These are phyloP conservation scores for Drosophila gunungcola DNA, from an alignment of 1,140 invertebrate species.

Conservation along the genomic window DNA sequence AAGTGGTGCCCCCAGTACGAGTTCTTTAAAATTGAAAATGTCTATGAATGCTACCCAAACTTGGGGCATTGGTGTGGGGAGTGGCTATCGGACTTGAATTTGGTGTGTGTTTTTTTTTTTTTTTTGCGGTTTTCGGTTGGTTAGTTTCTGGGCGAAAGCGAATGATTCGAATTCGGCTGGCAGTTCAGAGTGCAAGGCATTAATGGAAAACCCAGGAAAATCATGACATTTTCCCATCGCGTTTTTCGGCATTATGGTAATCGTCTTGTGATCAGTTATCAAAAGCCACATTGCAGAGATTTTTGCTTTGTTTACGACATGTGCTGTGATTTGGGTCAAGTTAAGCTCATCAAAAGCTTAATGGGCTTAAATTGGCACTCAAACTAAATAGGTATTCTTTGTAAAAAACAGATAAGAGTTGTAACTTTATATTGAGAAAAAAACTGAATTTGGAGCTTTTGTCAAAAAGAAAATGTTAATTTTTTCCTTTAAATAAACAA, in stretches of 20 bases:
- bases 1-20: slow-evolving; percentile 48
- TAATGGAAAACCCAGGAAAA: slow-evolving; percentile 67
- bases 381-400: too few species aligned
- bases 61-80: slow-evolving; percentile 51
- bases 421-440: too few species aligned
- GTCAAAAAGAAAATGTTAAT: too few species aligned
- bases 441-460: too few species aligned
- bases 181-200: slow-evolving; percentile 76
- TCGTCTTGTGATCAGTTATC: slow-evolving; percentile 44
- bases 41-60: slow-evolving; percentile 56
- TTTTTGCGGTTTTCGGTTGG: slow-evolving; percentile 6
- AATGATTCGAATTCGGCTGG: slow-evolving; percentile 65
- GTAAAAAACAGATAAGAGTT: too few species aligned
- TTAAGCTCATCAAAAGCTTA: not conserved
- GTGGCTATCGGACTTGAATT: slow-evolving; percentile 43
- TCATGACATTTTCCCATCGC: slow-evolving; percentile 75
- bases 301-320: slow-evolving; percentile 19
- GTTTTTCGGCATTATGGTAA: slow-evolving; percentile 52
- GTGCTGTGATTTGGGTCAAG: slow-evolving; percentile 3
- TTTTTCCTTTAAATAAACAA: not conserved
- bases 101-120: not conserved
- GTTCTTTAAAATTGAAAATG: slow-evolving; percentile 66
- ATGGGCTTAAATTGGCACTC: too few species aligned
- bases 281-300: slow-evolving; percentile 27
- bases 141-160: slow-evolving; percentile 66